Evolutionary conservation across 2,888 invertebrate genomes (phyloP).

Genomic region (Phania funesta): DNA sequence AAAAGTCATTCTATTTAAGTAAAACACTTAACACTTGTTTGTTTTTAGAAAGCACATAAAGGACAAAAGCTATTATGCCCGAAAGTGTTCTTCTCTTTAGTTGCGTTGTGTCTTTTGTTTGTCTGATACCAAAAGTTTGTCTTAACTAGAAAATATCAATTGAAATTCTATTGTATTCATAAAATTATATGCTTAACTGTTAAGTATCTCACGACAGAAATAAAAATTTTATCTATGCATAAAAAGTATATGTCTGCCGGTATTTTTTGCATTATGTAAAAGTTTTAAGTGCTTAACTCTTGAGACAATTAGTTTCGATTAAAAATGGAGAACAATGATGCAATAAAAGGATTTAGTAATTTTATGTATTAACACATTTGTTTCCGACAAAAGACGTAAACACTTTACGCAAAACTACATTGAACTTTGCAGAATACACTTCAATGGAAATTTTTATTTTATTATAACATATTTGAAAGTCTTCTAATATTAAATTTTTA

Average conservation of each 20-base stretch:
- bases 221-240: not conserved
- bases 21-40: too few species aligned
- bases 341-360: too few species aligned
- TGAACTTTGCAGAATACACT: too few species aligned
- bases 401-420: too few species aligned
- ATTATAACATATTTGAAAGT: too few species aligned
- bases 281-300: conserved; percentile 51
- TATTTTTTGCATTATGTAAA: conserved; percentile 14
- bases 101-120: not conserved
- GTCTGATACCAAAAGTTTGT: not conserved
- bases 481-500: too few species aligned
- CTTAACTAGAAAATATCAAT: not conserved
- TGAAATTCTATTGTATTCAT: not conserved
- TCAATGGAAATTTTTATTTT: too few species aligned
- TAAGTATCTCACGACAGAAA: not conserved
- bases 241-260: not conserved
- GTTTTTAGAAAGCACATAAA: conserved; percentile 49
- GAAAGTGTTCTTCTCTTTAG: conserved; percentile 39
- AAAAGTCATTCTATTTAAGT: too few species aligned
- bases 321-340: not conserved
- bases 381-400: too few species aligned
- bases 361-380: too few species aligned
- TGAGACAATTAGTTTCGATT: conserved; percentile 37
- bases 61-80: conserved; percentile 42
- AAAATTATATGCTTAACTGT: not conserved